A percentile compares a stretch with the other conserved stretches of the same genome.
Evolutionary conservation across 2,113 vertebrate species (phyloP).

Genomic region (Cyanistes caeruleus): DNA sequence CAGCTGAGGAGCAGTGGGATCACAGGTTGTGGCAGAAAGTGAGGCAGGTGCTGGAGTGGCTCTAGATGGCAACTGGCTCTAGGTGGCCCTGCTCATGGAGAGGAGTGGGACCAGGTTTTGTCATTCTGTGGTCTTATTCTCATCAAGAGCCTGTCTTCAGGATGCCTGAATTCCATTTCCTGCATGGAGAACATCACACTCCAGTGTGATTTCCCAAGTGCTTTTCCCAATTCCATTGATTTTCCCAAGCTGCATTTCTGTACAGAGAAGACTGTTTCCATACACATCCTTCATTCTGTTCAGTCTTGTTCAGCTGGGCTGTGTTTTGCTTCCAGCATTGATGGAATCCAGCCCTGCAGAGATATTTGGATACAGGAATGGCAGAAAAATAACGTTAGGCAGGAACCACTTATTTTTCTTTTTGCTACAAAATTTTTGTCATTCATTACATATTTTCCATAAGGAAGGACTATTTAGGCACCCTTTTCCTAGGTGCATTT

Average conservation of each 20-base stretch:
- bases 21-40: not conserved
- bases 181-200: not conserved
- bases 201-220: not conserved
- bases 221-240: not conserved
- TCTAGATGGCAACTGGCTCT: not conserved
- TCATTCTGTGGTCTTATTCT: not conserved
- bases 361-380: not conserved
- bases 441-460: not conserved
- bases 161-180: not conserved
- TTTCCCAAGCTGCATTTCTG: not conserved
- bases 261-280: not conserved
- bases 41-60: not conserved
- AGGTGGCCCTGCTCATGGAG: not conserved
- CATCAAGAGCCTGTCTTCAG: not conserved
- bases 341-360: not conserved
- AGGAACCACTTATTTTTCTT: not conserved
- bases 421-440: not conserved
- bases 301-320: not conserved
- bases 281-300: not conserved
- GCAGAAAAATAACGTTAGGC: not conserved
- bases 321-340: not conserved
- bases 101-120: not conserved
- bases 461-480: not conserved
- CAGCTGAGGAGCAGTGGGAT: not conserved
- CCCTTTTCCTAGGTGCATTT: not conserved